These are phyloP conservation scores for Sinopyrophorus schimmeli DNA, from an alignment of 2,888 invertebrate species.

Conservation along the genomic window DNA sequence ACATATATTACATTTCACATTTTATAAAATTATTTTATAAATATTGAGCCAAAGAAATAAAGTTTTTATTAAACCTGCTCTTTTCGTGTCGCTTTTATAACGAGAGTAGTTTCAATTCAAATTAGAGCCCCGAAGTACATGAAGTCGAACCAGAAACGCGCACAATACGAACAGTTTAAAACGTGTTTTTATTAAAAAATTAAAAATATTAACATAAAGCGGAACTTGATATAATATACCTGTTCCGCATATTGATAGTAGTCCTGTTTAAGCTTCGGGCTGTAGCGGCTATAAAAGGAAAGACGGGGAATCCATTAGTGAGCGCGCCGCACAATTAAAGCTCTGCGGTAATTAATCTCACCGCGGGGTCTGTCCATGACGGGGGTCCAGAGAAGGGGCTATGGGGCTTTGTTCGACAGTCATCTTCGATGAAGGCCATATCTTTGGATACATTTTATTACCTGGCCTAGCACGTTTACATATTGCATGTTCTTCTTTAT, in stretches of 20 bases:
- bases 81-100: too few species aligned
- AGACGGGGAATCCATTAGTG: constrained; percentile 40
- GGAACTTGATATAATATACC: constrained; percentile 16
- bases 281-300: constrained; percentile 23
- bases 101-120: too few species aligned
- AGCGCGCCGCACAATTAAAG: constrained; percentile 43
- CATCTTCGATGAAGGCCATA: constrained; percentile 30
- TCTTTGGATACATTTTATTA: constrained; percentile 26
- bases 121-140: too few species aligned
- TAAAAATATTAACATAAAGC: too few species aligned
- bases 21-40: too few species aligned
- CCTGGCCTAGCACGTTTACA: constrained; percentile 7
- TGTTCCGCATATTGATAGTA: constrained; percentile 17
- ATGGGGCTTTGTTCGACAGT: constrained; percentile 27
- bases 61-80: too few species aligned
- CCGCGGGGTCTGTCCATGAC: constrained; percentile 35
- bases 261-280: constrained; percentile 19
- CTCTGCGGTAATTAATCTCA: constrained; percentile 43
- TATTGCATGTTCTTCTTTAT: not conserved
- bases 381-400: constrained; percentile 17
- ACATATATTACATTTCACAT: too few species aligned
- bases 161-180: too few species aligned
- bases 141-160: too few species aligned
- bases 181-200: too few species aligned
- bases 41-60: too few species aligned